Base-by-base conservation (phyloP, 2,888 invertebrate genomes). In the Pegoplata infirma region DNA sequence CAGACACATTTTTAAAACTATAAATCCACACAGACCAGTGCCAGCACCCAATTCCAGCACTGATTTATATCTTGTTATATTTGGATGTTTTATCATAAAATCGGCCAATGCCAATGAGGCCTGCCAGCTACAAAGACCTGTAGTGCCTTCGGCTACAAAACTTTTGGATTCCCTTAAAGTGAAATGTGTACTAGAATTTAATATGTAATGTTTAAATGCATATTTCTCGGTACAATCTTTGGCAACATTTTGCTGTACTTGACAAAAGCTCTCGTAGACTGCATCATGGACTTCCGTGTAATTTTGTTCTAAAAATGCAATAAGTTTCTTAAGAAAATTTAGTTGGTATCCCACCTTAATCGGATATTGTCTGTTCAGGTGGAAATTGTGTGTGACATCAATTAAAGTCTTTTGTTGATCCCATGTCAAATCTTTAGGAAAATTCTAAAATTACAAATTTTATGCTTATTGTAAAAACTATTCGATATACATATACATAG, bases 101-200 rank as follows among this genome's bases (percentile, higher is more conserved):
- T 95, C 94, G 32, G 94, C 91, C 61, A 96, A 88, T 64, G 92
- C 93, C 64, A 93, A 84, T 0, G 94, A 93, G 40, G 94, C 96
- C 93, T 95, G 94, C 95, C 95, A 96, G 83, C 93, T 94, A 82
- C 92, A 92, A 82, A 96, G 90, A 23, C 96, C 96, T 14, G 96
- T 96, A 17, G 96, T 83, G 2, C 83, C 83, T 87, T 94, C 91
- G 0, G 93, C 91, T 81, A 96, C 94, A 85, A 95, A 92, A 85
- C 92, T 93, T 69, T 91, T 91, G 73, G 93, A 94, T 88, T 96
- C 96, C 82, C 92, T 92, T 61, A 95, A 88, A 12, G 92, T 93
- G 32, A 95, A 88, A 36, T 90, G 86, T 67, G 89, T 85, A 72
- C 90, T 84, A 0, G 72, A 49, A 3, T 81, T 73, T 3, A 89